A percentile compares a stretch with the other conserved stretches of the same genome.
Conservation (phyloP, 2,113 vertebrate genomes). For the Pangasianodon gigas region DNA sequence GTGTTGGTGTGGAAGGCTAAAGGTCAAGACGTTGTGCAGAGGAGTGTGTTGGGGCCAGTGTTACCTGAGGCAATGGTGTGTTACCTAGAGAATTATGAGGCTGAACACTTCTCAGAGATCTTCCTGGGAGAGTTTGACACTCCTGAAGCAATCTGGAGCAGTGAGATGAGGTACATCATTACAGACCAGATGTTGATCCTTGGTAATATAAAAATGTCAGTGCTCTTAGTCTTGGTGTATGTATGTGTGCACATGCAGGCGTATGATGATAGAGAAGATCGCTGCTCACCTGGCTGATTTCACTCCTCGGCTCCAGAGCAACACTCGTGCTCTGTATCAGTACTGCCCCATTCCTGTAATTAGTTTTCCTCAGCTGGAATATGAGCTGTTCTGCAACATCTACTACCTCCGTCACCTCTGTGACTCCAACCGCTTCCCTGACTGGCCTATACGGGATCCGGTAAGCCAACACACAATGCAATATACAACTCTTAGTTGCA, state of each 20-base stretch:
- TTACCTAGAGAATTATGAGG: conserved; percentile 97
- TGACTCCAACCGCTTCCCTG: conserved; percentile 88
- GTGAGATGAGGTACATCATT: conserved; percentile 89
- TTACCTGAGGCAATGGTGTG: conserved; percentile 99
- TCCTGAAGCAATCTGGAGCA: conserved; percentile 99
- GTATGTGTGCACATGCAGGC: conserved; percentile 68
- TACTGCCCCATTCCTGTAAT: conserved; percentile 96
- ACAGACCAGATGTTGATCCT: not conserved
- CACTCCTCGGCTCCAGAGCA: conserved; percentile 95
- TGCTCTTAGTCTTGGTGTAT: not conserved
- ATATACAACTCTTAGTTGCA: not conserved
- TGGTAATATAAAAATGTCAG: not conserved
- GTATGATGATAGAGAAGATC: conserved; percentile 98
- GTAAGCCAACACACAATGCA: conserved; percentile 70
- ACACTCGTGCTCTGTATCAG: conserved; percentile 96
- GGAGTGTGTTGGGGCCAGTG: conserved; percentile 92
- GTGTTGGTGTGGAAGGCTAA: conserved; percentile 79
- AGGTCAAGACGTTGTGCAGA: conserved; percentile 92
- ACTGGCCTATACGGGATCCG: conserved; percentile 96
- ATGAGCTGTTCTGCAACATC: conserved; percentile 98
- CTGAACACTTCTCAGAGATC: conserved; percentile 97
- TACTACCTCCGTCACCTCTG: conserved; percentile 99
- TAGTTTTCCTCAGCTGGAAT: conserved; percentile 94
- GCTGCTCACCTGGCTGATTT: conserved; percentile 96
- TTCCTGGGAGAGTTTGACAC: conserved; percentile 98